Percentiles rank a stretch among this genome's conserved stretches.
Evolutionary conservation across 2,113 vertebrate genomes (phyloP).

Genomic region (Catharus minimus): DNA sequence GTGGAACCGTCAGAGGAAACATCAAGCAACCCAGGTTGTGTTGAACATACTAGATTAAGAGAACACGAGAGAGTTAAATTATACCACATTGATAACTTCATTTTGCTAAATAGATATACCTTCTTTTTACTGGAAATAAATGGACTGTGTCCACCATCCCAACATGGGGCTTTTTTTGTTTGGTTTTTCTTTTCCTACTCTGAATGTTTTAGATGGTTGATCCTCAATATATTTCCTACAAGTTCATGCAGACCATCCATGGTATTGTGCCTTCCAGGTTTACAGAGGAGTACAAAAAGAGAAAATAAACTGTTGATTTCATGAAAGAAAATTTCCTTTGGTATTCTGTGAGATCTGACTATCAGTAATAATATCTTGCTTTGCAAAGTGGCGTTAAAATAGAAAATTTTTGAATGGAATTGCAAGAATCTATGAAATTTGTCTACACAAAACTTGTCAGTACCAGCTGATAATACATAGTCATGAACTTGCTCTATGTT

Average conservation of each 20-base stretch:
- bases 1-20: background rate
- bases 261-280: background rate
- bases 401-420: background rate
- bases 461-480: background rate
- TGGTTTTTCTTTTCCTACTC: background rate
- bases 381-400: background rate
- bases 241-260: background rate
- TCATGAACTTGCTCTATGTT: background rate
- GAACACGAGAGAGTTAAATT: fast-evolving
- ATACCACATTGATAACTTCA: background rate
- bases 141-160: background rate
- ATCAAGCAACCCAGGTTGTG: background rate
- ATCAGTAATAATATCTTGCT: conserved; percentile 5
- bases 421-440: background rate
- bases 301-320: background rate
- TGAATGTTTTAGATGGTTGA: background rate
- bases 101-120: background rate
- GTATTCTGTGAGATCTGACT: background rate
- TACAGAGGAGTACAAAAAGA: background rate
- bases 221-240: background rate
- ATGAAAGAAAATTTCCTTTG: background rate
- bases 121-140: background rate
- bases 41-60: background rate
- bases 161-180: background rate
- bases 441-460: background rate